These are phyloP conservation scores for Stictocephala bisonia DNA, from an alignment of 2,888 invertebrate genomes.

Conservation along the genomic window DNA sequence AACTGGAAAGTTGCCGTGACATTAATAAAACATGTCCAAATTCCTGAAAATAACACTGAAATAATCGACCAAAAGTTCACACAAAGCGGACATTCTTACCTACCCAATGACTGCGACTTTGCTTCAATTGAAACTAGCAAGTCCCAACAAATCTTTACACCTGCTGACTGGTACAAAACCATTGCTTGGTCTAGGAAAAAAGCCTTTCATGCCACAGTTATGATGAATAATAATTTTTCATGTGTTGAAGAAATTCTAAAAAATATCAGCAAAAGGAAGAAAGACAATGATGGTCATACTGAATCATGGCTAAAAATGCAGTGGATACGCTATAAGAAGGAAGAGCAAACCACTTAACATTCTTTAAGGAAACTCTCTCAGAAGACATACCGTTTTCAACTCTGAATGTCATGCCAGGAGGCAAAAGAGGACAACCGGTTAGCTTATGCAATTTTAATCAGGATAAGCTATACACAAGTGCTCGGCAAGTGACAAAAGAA, in stretches of 20 bases:
- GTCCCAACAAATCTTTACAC: background rate
- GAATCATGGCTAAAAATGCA: slow-evolving; percentile 34
- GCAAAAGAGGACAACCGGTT: slow-evolving; percentile 17
- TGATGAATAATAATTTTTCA: slow-evolving; percentile 5
- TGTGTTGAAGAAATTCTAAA: background rate
- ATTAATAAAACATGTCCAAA: slow-evolving; percentile 27
- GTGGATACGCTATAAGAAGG: slow-evolving; percentile 29
- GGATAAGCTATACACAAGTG: slow-evolving; percentile 5
- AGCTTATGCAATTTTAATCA: background rate
- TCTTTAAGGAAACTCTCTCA: slow-evolving; percentile 35
- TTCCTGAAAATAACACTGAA: slow-evolving; percentile 1
- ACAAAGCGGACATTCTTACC: slow-evolving; percentile 33
- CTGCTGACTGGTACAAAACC: slow-evolving; percentile 32
- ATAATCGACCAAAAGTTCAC: slow-evolving; percentile 43
- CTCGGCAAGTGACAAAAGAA: slow-evolving; percentile 2
- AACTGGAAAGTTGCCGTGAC: slow-evolving; percentile 13
- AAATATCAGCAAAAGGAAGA: slow-evolving; percentile 31
- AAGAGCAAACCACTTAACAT: too few relatives aligned
- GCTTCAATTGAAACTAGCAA: slow-evolving; percentile 17
- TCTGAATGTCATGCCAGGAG: slow-evolving; percentile 20
- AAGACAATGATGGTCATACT: slow-evolving; percentile 9
- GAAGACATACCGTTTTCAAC: slow-evolving; percentile 33
- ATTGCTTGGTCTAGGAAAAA: slow-evolving; percentile 25
- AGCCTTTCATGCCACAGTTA: background rate
- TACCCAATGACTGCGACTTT: slow-evolving; percentile 41